phyloP scores from a whole-genome alignment of 1,140 invertebrate species.

The Drosophila navojoa region DNA sequence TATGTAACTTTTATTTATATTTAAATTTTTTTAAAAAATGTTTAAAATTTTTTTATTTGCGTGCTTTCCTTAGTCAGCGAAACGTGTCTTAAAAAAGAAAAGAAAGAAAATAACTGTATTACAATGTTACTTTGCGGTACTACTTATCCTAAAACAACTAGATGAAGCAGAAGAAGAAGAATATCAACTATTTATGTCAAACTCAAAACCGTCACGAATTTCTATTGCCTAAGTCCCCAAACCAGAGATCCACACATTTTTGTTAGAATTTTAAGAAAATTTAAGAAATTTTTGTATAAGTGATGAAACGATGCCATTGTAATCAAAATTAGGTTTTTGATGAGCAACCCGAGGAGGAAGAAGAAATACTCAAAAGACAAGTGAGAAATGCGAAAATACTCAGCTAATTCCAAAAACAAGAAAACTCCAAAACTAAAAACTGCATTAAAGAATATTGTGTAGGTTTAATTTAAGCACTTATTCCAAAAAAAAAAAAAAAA shows the following conservation, averaged over 20 bases:
- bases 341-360: neutral
- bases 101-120: slow-evolving; percentile 40
- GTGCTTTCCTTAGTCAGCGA: slow-evolving; percentile 56
- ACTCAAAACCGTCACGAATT: slow-evolving; percentile 69
- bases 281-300: slow-evolving; percentile 7
- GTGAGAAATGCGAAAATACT: slow-evolving; percentile 41
- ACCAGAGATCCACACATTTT: slow-evolving; percentile 28
- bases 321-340: neutral
- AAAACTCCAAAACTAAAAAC: slow-evolving; percentile 29
- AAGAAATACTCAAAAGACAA: slow-evolving; percentile 33
- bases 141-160: slow-evolving; percentile 45
- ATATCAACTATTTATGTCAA: slow-evolving; percentile 11
- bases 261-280: slow-evolving; percentile 49
- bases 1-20: slow-evolving; percentile 23
- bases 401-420: slow-evolving; percentile 33
- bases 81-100: slow-evolving; percentile 68
- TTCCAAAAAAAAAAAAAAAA: slow-evolving; percentile 39
- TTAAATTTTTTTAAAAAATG: slow-evolving; percentile 13
- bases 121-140: slow-evolving; percentile 60
- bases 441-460: neutral
- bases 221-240: slow-evolving; percentile 60
- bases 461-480: slow-evolving; percentile 54
- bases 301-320: slow-evolving; percentile 35
- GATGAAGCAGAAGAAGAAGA: slow-evolving; percentile 17
- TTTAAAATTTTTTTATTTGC: slow-evolving; percentile 58